phyloP scores from a whole-genome alignment of 2,888 invertebrate genomes.

The Latrodectus elegans region DNA sequence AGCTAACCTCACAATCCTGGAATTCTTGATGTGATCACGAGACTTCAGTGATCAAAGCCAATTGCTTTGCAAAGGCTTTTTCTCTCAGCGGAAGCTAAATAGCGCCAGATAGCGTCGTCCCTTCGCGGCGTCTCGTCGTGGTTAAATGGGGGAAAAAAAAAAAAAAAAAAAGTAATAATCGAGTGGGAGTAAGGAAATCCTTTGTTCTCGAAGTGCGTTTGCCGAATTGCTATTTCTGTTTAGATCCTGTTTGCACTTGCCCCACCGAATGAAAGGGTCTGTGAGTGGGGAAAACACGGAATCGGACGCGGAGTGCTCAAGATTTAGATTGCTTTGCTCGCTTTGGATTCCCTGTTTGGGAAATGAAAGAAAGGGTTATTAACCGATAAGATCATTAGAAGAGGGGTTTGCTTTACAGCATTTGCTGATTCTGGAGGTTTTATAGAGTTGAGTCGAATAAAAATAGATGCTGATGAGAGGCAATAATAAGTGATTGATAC shows the following conservation, averaged over 20 bases:
- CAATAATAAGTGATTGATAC: too few relatives aligned
- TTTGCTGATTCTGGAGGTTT: too few relatives aligned
- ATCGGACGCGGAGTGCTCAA: not conserved
- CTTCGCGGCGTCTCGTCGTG: not conserved
- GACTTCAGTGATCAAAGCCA: too few relatives aligned
- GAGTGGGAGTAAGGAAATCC: not conserved
- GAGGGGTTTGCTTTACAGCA: not conserved
- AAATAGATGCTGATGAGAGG: too few relatives aligned
- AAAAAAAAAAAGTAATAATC: not conserved
- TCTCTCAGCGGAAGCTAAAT: too few relatives aligned
- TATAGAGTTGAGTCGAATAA: too few relatives aligned
- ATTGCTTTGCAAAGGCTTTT: too few relatives aligned
- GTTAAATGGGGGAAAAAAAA: not conserved
- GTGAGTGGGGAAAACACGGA: not conserved
- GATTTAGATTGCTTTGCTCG: not conserved
- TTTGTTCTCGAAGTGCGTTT: not conserved
- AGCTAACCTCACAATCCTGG: too few relatives aligned
- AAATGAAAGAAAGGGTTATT: not conserved
- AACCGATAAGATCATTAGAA: not conserved
- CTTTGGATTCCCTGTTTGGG: not conserved
- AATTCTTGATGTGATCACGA: too few relatives aligned
- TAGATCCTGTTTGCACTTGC: conserved; percentile 2
- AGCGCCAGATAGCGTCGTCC: too few relatives aligned
- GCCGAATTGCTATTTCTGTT: not conserved
- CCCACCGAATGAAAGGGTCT: not conserved